Evolutionary conservation across 2,888 invertebrate species (phyloP).

Genomic region (Xestia sexstrigata): DNA sequence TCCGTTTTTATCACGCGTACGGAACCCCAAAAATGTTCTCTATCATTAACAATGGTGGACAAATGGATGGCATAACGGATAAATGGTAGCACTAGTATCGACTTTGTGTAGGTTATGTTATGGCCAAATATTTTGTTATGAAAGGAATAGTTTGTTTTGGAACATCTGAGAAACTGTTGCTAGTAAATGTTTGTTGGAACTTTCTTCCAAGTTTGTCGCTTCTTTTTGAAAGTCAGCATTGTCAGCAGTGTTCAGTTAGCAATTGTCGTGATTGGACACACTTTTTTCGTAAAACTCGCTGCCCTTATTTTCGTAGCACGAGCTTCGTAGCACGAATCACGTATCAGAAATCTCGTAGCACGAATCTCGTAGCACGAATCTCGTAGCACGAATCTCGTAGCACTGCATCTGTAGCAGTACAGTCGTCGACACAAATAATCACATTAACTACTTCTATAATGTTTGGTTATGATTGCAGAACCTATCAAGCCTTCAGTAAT

Average conservation of each 20-base stretch:
- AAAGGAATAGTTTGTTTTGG: conserved; percentile 26
- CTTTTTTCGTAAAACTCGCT: background rate
- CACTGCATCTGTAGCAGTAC: background rate
- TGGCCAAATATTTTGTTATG: conserved; percentile 35
- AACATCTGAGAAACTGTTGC: background rate
- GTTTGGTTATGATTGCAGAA: background rate
- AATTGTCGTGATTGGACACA: background rate
- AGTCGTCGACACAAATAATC: background rate
- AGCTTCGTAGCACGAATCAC: background rate
- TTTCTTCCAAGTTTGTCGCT: no score
- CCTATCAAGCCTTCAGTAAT: background rate
- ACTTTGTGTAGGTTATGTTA: conserved; percentile 43
- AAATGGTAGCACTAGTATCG: conserved; percentile 61
- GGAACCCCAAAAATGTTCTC: conserved; percentile 58
- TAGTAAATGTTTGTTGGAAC: background rate
- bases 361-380: background rate
- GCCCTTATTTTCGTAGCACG: background rate
- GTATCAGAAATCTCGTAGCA: background rate
- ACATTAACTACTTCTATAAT: background rate
- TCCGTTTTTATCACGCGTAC: conserved; percentile 62
- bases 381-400: background rate
- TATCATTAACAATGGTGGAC: conserved; percentile 67
- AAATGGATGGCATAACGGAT: conserved; percentile 64
- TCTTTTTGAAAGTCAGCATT: background rate
- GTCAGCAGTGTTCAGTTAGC: no score